Evolutionary conservation across 2,797 vertebrate genomes (phyloP).

Genomic region (Tragelaphus eurycerus): DNA sequence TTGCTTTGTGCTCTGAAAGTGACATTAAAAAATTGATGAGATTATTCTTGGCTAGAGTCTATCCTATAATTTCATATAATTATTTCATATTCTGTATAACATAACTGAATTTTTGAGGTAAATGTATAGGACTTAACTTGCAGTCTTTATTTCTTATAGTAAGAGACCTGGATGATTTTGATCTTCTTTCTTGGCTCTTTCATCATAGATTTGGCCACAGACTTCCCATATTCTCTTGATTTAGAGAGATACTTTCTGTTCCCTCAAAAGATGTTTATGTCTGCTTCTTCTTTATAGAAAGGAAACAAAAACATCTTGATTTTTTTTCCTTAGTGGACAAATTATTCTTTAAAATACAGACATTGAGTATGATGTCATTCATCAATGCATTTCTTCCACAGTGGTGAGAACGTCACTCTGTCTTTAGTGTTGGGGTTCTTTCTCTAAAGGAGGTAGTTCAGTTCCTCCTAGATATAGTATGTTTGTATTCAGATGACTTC

Average conservation of each 20-base stretch:
- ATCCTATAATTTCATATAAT: constrained; percentile 42
- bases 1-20: neutral
- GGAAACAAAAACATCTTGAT: constrained; percentile 35
- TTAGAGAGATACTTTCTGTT: constrained; percentile 10
- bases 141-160: constrained; percentile 24
- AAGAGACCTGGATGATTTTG: neutral
- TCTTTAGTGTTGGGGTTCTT: neutral
- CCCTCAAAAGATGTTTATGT: constrained; percentile 52
- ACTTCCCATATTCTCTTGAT: constrained; percentile 48
- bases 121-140: constrained; percentile 1
- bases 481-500: neutral
- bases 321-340: constrained; percentile 22
- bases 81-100: constrained; percentile 26
- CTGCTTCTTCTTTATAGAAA: constrained; percentile 46
- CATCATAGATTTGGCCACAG: neutral
- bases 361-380: neutral
- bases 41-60: constrained; percentile 48
- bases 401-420: neutral
- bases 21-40: constrained; percentile 44
- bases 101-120: constrained; percentile 2
- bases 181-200: constrained; percentile 33
- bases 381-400: neutral
- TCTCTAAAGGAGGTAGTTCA: neutral
- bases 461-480: neutral
- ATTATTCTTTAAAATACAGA: constrained; percentile 40